phyloP scores from a whole-genome alignment of 2,797 vertebrate species.

The Delichon dasypus region DNA sequence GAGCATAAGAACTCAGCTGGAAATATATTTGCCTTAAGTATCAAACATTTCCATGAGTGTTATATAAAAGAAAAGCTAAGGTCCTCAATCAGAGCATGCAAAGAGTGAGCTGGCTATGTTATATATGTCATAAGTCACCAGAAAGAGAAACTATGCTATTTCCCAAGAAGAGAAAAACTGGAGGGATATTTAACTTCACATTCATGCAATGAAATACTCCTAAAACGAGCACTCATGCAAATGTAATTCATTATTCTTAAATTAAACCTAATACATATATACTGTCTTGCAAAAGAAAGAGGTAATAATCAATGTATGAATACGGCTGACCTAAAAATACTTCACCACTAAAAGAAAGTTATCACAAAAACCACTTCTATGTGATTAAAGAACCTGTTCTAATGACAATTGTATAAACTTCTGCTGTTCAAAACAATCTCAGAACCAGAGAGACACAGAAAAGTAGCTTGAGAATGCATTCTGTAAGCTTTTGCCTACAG shows the following conservation, averaged over 20 bases:
- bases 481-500: neutral
- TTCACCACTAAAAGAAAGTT: neutral
- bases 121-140: neutral
- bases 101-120: neutral
- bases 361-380: neutral
- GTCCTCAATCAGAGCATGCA: neutral
- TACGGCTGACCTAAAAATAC: neutral
- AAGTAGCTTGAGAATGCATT: neutral
- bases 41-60: neutral
- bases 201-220: neutral
- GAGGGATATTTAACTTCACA: neutral
- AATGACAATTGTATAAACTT: neutral
- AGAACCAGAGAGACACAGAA: neutral
- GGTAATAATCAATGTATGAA: neutral
- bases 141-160: neutral
- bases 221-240: neutral
- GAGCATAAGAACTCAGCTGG: neutral
- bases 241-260: neutral
- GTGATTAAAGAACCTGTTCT: neutral
- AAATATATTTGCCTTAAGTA: neutral
- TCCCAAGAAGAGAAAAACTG: neutral
- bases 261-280: neutral
- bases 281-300: neutral
- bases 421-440: neutral
- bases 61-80: neutral